Evolutionary conservation across 2,113 vertebrate genomes (phyloP).

Genomic region (Nannobrachium achirus): DNA sequence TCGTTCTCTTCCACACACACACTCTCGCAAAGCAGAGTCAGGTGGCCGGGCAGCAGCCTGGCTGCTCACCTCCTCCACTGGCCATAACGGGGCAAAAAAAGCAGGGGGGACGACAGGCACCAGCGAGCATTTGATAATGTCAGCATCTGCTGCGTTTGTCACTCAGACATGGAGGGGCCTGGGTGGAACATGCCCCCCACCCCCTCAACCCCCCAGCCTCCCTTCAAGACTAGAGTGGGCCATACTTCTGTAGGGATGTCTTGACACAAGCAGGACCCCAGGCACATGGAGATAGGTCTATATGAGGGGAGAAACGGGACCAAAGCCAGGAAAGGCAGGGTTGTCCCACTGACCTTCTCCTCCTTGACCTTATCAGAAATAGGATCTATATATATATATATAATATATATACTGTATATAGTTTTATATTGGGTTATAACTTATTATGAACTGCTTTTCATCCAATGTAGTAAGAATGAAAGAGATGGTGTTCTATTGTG

Average conservation of each 20-base stretch:
- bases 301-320: not conserved
- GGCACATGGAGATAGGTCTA: constrained; percentile 4
- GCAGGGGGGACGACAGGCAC: constrained; percentile 73
- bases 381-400: too few relatives aligned
- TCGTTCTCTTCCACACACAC: constrained; percentile 32
- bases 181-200: constrained; percentile 40
- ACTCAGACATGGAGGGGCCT: constrained; percentile 82
- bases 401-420: too few relatives aligned
- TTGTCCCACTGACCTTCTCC: not conserved
- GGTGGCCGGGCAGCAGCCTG: constrained; percentile 73
- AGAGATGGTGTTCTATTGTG: not conserved
- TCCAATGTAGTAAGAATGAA: constrained; percentile 1
- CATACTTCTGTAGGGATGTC: constrained; percentile 38
- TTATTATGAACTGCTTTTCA: constrained; percentile 22
- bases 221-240: not conserved
- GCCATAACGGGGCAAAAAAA: constrained; percentile 97
- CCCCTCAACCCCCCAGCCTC: not conserved
- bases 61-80: constrained; percentile 85
- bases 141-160: constrained; percentile 98
- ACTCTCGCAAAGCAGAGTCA: constrained; percentile 60
- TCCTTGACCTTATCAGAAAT: not conserved
- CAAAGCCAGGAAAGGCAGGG: not conserved
- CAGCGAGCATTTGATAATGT: constrained; percentile 94
- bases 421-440: constrained; percentile 4
- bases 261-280: constrained; percentile 30